Evolutionary conservation across 1,140 invertebrate species (phyloP).

Genomic region (Streblospio benedicti): DNA sequence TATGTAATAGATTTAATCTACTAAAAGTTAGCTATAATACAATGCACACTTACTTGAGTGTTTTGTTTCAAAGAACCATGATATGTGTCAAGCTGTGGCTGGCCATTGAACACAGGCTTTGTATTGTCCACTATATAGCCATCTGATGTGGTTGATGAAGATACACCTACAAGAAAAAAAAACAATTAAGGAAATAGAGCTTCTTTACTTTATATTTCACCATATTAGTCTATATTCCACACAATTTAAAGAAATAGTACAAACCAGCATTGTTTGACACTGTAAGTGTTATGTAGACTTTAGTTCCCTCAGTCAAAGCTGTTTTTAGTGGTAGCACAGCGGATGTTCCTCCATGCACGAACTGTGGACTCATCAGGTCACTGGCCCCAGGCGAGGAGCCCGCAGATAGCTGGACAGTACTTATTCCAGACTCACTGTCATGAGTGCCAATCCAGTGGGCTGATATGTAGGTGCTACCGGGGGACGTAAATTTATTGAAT

Average conservation of each 20-base stretch:
- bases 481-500: too few relatives aligned
- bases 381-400: not conserved
- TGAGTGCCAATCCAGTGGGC: not conserved
- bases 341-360: not conserved
- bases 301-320: not conserved
- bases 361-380: not conserved
- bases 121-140: not conserved
- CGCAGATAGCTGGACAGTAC: not conserved
- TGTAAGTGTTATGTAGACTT: not conserved
- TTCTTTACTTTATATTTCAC: not conserved
- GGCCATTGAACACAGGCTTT: not conserved
- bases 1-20: too few relatives aligned
- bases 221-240: constrained; percentile 8
- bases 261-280: constrained; percentile 12
- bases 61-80: not conserved
- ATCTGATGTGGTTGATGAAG: not conserved
- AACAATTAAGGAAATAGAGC: not conserved
- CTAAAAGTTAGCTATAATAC: too few relatives aligned
- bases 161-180: not conserved
- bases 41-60: not conserved
- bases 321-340: not conserved
- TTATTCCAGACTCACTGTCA: not conserved
- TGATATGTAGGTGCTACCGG: not conserved
- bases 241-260: too few relatives aligned
- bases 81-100: not conserved